Evolutionary conservation across 2,888 invertebrate species (phyloP).

Genomic region (Chorisops tibialis): DNA sequence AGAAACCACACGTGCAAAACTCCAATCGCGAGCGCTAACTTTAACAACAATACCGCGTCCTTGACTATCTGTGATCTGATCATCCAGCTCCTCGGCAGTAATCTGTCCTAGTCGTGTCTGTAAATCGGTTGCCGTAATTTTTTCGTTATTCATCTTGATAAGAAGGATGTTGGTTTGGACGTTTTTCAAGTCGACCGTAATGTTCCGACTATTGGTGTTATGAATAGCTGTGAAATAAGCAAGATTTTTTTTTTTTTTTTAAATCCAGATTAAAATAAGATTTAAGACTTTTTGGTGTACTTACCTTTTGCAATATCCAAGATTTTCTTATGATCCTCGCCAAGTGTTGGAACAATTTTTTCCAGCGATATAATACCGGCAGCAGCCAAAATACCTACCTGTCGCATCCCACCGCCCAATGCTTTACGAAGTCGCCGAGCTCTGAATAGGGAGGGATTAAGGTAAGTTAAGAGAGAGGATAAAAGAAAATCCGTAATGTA

Average conservation of each 20-base stretch:
- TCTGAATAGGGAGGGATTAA: constrained; percentile 50
- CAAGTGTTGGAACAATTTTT: constrained; percentile 67
- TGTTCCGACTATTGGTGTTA: constrained; percentile 58
- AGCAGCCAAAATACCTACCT: constrained; percentile 86
- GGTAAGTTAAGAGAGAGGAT: background rate
- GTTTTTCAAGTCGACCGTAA: constrained; percentile 60
- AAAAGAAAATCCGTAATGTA: background rate
- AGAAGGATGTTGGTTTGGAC: constrained; percentile 76
- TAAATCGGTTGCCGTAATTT: constrained; percentile 58
- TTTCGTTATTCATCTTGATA: constrained; percentile 57
- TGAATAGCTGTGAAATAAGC: constrained; percentile 56
- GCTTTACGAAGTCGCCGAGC: constrained; percentile 79
- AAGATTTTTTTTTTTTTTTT: constrained; percentile 9
- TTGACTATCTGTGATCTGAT: constrained; percentile 53
- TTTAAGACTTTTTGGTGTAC: constrained; percentile 15
- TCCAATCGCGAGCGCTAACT: constrained; percentile 58
- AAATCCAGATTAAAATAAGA: background rate
- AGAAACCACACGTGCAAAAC: constrained; percentile 65
- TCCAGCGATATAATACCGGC: constrained; percentile 84
- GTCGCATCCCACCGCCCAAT: constrained; percentile 92
- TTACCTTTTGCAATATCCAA: constrained; percentile 65
- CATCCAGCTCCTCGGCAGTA: constrained; percentile 53
- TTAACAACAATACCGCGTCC: constrained; percentile 57
- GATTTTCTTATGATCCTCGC: constrained; percentile 72
- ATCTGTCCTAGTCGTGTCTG: constrained; percentile 55